Evolutionary conservation across 2,113 vertebrate species (phyloP), one percentile per base, ranked within the genome.

Genomic region (Macquaria ambigua): DNA sequence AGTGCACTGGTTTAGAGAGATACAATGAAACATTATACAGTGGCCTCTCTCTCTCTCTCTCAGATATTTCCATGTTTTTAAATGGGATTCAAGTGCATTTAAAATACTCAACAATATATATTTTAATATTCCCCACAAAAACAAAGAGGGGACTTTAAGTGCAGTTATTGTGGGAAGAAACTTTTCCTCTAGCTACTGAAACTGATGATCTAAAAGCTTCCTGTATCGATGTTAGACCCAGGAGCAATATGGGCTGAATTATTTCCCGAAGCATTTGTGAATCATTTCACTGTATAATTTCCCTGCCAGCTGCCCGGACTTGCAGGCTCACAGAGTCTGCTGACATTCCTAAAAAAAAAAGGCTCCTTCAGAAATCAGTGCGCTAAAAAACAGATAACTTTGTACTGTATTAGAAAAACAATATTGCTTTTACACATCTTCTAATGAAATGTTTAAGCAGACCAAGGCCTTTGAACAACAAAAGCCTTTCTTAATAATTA

Each of bases 401-500:
- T 69, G 10, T 55, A 34, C 62, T 69, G 8, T 25, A n/a, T 1
- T 52, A 46, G 6, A 67, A 58, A 37, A 37, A 39, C 5, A 59
- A 25, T 39, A n/a, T 37, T 52, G 55, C 1, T 55, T 41, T n/a
- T 8, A 10, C 20, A 55, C 23, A 31, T 43, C 28, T 46, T 61
- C 5, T 87, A 86, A 92, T 85, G 10, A 74, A 55, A 89, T 87
- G 81, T 41, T 69, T 89, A 81, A 86, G 25, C 52, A 74, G 77
- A 58, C 20, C 9, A 10, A 79, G 55, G 8, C 41, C 48, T 77
- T 75, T 59, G n/a, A 55, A 55, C 58, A 64, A 43, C 28, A 53
- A n/a, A 70, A 23, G 21, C 3, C 37, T 83, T 75, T 82, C 55
- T 93, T 81, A 92, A 93, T 93, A 90, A 82, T 93, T 93, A 16